phyloP scores from a whole-genome alignment of 2,113 vertebrate species.

The Sceloporus tristichus region DNA sequence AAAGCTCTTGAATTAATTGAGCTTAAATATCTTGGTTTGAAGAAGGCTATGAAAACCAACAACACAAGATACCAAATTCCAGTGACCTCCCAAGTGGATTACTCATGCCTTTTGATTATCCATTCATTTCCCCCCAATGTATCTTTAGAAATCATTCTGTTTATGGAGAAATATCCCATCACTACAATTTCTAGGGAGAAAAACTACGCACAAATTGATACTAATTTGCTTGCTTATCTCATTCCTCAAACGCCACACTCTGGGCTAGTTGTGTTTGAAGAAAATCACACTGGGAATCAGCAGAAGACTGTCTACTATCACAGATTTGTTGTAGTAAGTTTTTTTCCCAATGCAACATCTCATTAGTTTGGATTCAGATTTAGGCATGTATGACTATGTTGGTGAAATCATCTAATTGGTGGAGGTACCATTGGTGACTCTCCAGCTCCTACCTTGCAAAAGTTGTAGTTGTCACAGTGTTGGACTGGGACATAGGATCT shows the following conservation, averaged over 20 bases:
- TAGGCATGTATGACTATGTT: too few relatives aligned
- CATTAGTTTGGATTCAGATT: too few relatives aligned
- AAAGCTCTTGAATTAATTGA: conserved; percentile 25
- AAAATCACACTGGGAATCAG: neutral
- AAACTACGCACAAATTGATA: neutral
- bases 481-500: too few relatives aligned
- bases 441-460: too few relatives aligned
- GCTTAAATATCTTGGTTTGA: neutral
- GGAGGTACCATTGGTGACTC: too few relatives aligned
- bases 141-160: neutral
- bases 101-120: neutral
- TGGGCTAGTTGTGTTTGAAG: neutral
- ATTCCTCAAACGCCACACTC: neutral
- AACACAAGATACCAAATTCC: neutral
- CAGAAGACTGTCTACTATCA: too few relatives aligned
- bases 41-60: neutral
- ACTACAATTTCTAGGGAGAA: neutral
- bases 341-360: too few relatives aligned
- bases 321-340: too few relatives aligned
- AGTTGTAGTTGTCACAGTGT: too few relatives aligned
- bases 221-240: neutral
- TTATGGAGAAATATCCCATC: neutral
- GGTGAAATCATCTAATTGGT: too few relatives aligned
- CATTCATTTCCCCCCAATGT: neutral
- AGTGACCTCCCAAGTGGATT: neutral